Base-by-base conservation (phyloP, 2,113 vertebrate genomes). In the Antennarius striatus region DNA sequence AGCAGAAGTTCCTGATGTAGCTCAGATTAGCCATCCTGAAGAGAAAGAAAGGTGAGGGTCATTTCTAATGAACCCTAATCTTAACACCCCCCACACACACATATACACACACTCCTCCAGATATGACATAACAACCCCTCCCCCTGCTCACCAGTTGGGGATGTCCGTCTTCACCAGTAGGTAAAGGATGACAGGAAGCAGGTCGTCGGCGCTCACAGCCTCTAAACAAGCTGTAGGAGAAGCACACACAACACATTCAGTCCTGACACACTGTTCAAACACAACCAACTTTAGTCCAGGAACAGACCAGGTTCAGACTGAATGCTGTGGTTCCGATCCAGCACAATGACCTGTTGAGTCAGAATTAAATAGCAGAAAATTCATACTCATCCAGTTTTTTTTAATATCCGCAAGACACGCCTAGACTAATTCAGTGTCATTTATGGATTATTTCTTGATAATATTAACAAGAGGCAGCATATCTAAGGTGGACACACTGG, bases 1-100 rank as follows among this genome's bases (percentile, higher is more conserved):
- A 96, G 75, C 95, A 92, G 90, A 99, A 99, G 92, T 98, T 97
- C 89, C 95, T 96, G 65, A 99, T 95, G 81, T 99, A 99, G 89
- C 94, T 98, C 89, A 99, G 88, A 84, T 99, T 99, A 56, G 97
- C 96, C 95, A 98, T 96, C 98, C 97, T 99, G 85, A 67, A 59
- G 73, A 57, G 7, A 12, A 5, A 47, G 5, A 7, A 36, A 36
- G 7, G 32, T 7, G 32, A 36, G 32, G 3, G 32, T 36, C 32
- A 36, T 36, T 36, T 36, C 22, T 22, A 22, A 22, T 22, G 22
- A 22, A 22, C 22, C 22, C 22, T 22, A 22, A 22, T 22, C 22
- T 22, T 22, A 22, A 22, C 9, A 8, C 42, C 42, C 42, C 42
- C 6, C 42, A 3, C 42, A 4, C 46, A 48, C 7, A 36, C 8